Conservation (phyloP, 1,140 invertebrate species). For the Branchinecta lindahli region DNA sequence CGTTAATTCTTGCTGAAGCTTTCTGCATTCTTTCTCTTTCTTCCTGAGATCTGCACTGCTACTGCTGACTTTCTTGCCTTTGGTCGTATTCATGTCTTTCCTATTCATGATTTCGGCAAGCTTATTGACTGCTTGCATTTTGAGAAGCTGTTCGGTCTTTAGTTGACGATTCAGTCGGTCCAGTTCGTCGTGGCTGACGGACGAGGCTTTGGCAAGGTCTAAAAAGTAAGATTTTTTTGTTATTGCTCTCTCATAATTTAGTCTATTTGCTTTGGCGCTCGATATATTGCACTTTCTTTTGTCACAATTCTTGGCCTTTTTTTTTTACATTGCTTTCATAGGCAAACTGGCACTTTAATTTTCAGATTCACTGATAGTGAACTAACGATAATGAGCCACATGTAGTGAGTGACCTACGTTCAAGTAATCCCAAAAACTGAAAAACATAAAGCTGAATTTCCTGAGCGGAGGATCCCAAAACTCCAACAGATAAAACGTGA, state of each 20-base stretch:
- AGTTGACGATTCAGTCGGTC: slow-evolving; percentile 69
- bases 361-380: too few species aligned
- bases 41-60: slow-evolving; percentile 60
- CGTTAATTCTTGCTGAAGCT: slow-evolving; percentile 87
- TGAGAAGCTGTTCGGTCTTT: slow-evolving; percentile 72
- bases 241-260: too few species aligned
- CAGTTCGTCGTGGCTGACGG: slow-evolving; percentile 48
- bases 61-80: slow-evolving; percentile 46
- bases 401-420: too few species aligned
- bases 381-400: too few species aligned
- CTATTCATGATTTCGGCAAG: slow-evolving; percentile 91
- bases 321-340: too few species aligned
- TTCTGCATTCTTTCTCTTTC: slow-evolving; percentile 88
- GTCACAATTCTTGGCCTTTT: slow-evolving; percentile 12
- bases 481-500: too few species aligned
- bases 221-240: slow-evolving; percentile 13
- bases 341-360: too few species aligned
- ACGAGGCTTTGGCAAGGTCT: slow-evolving; percentile 21
- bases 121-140: slow-evolving; percentile 89
- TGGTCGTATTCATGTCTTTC: slow-evolving; percentile 43
- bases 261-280: background rate
- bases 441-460: too few species aligned
- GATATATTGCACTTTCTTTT: slow-evolving; percentile 15
- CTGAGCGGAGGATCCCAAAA: too few species aligned
- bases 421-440: too few species aligned